phyloP scores from a whole-genome alignment of 2,888 invertebrate species.

The Drosophila kambysellisi region DNA sequence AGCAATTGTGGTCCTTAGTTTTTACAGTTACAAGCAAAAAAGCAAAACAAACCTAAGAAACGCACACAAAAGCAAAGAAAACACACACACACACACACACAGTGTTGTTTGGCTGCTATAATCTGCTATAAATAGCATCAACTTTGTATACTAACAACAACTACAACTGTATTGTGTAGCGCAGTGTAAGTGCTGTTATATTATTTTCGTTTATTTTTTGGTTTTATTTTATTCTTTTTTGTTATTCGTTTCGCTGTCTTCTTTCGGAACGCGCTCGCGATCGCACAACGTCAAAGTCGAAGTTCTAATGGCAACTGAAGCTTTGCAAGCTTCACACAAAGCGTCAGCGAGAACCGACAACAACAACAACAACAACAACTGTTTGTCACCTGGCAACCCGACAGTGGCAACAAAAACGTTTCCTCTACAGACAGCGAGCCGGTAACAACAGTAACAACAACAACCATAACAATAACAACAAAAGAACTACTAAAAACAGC shows the following conservation, averaged over 20 bases:
- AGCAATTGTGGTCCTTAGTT: conserved; percentile 12
- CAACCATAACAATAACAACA: conserved; percentile 21
- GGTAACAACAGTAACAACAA: conserved; percentile 40
- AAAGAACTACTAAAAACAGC: conserved; percentile 33
- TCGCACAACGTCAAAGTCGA: conserved; percentile 77
- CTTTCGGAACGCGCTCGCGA: conserved; percentile 62
- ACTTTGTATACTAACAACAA: conserved; percentile 41
- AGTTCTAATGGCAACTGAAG: conserved; percentile 80
- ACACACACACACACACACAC: conserved; percentile 27
- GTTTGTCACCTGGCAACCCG: conserved; percentile 74
- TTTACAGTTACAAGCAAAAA: conserved; percentile 39
- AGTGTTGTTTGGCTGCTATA: conserved; percentile 30
- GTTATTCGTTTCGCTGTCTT: conserved; percentile 13
- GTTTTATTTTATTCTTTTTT: conserved; percentile 8
- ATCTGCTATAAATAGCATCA: conserved; percentile 37
- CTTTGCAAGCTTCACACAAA: conserved; percentile 66
- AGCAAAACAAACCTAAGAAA: conserved; percentile 15
- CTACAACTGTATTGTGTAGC: conserved; percentile 40
- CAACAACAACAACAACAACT: conserved; percentile 28
- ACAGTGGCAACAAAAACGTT: conserved; percentile 22
- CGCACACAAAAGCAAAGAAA: conserved; percentile 22
- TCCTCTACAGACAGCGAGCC: conserved; percentile 46
- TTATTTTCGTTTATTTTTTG: conserved; percentile 14
- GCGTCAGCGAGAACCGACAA: conserved; percentile 42
- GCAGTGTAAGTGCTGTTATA: conserved; percentile 46